Percentiles rank a stretch among this genome's conserved stretches.
Conservation (phyloP, 2,113 vertebrate species). For the Dromaius novaehollandiae region DNA sequence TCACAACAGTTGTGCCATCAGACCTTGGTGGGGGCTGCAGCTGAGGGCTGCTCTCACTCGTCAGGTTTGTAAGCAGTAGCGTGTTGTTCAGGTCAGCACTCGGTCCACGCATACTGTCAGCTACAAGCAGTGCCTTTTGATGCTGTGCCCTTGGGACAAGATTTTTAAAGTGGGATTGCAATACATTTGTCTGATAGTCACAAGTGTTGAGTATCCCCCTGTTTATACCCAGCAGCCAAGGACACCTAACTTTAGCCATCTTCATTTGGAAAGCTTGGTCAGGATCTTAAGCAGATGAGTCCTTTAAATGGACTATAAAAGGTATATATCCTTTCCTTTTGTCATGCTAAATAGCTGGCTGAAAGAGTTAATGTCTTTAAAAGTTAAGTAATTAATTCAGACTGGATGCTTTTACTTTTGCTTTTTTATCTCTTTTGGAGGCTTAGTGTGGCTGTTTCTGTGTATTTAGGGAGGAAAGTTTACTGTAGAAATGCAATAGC, state of each 20-base stretch:
- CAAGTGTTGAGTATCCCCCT: neutral
- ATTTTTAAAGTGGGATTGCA: neutral
- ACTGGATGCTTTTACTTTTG: neutral
- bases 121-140: neutral
- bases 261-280: neutral
- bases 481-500: neutral
- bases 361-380: neutral
- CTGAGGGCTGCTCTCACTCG: neutral
- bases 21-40: neutral
- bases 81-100: fast-evolving
- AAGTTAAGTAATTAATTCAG: neutral
- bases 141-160: neutral
- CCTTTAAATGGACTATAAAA: neutral
- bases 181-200: neutral
- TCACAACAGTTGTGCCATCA: neutral
- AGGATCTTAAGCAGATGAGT: neutral
- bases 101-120: neutral
- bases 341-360: neutral
- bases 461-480: neutral
- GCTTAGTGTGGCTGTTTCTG: neutral
- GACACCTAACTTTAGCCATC: neutral
- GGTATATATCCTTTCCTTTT: neutral
- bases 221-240: neutral
- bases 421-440: neutral
- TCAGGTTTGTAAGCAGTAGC: neutral